Evolutionary conservation across 2,888 invertebrate genomes (phyloP), one percentile per base, ranked within the genome.

Genomic region (Diabrotica balteata): DNA sequence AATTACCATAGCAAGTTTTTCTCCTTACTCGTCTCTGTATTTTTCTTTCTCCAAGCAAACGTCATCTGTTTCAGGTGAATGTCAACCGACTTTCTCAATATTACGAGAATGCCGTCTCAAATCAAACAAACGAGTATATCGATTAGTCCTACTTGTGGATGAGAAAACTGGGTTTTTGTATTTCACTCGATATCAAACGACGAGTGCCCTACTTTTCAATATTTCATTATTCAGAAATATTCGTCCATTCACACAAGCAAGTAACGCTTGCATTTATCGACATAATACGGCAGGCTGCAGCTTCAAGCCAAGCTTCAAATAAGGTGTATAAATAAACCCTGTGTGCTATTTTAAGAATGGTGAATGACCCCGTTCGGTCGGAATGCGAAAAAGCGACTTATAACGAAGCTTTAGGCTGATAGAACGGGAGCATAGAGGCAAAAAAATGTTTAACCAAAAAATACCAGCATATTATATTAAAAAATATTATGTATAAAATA

Each of bases 341-440:
- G 51, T 68, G 69, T 54, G 72, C 73, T 75, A 73, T 75, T 75
- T 72, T 70, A 66, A 67, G 73, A 68, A 44, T 65, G 66, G 73
- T 73, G 72, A 75, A 75, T 57, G 73, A 75, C 73, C 75, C 70
- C 71, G 62, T 68, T 71, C 71, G 72, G 64, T 43, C 57, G 32
- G 58, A 43, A 45, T 45, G 55, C 55, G 8, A 47, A 57, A n/a
- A 9, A 11, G 52, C 64, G 64, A 64, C n/a, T 44, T 32, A 10
- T 11, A 45, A 64, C 64, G 58, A 64, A 64, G 59, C 42, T 52
- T 53, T 57, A 57, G 44, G 45, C 55, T 17, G 45, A 45, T 45
- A 45, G 10, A 32, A 10, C 42, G 47, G 47, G 10, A 47, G 9
- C 32, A 32, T 32, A 32, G 32, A 32, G 32, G 32, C 32, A 32